A percentile compares a stretch with the other conserved stretches of the same genome.
phyloP scores from a whole-genome alignment of 35 echinoderm and acorn worm species.

The Ophioderma brevispina region DNA sequence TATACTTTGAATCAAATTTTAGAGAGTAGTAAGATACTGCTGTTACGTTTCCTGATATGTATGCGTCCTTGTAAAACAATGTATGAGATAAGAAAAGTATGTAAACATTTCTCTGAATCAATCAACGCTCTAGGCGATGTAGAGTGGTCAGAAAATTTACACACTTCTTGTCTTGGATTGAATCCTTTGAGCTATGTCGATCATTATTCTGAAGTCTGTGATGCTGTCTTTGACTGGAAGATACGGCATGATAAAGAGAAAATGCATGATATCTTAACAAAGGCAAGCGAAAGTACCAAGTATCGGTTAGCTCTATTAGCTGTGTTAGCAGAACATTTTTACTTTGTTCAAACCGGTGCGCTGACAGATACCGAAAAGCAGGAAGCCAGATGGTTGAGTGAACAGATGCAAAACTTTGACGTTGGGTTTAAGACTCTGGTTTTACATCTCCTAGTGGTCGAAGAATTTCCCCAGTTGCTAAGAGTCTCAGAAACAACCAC shows the following conservation, averaged over 20 bases:
- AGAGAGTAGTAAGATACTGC: neutral
- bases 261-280: neutral
- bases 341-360: neutral
- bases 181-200: conserved; percentile 17
- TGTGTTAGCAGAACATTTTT: conserved; percentile 7
- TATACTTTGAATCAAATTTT: neutral
- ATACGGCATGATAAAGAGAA: neutral
- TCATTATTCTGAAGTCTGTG: neutral
- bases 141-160: neutral
- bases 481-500: neutral
- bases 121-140: neutral
- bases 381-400: neutral
- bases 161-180: neutral
- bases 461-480: neutral
- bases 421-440: neutral
- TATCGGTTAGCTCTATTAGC: conserved; percentile 18
- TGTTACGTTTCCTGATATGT: neutral
- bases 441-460: neutral
- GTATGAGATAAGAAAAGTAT: neutral
- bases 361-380: neutral
- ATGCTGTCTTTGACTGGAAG: neutral
- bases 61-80: neutral
- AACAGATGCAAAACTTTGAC: neutral
- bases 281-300: neutral
- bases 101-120: neutral